Evolutionary conservation across 2,888 invertebrate genomes (phyloP), one percentile per base, ranked within the genome.

Genomic region (Callyntrura guangdongensis): DNA sequence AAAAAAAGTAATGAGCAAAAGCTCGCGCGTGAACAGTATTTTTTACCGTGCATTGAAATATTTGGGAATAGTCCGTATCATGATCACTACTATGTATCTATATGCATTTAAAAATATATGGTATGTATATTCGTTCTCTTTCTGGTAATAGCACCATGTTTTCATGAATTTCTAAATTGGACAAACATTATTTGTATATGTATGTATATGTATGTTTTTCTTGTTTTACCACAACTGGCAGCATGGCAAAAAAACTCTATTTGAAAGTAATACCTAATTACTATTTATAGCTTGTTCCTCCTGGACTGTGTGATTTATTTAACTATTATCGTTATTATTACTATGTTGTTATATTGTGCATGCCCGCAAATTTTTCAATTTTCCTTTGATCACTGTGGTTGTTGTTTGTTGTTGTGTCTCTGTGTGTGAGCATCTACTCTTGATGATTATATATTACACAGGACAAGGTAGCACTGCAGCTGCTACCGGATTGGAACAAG

Each of bases 351-450:
- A 4, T 74, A 36, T 53, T 72, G 36, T 36, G 81, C 81, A 81
- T 81, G 81, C 61, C 17, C 20, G 81, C 81, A 81, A 61, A 17
- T 6, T 27, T 81, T 59, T 79, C 61, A 11, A 53, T 81, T 82
- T 82, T 84, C 56, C 27, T 67, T 90, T 90, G 85, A 90, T 90
- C 90, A 86, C 90, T 90, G 89, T 89, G 17, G 69, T 72, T 49
- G 67, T 69, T 67, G 53, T 61, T 36, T 36, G 36, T 36, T 36
- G 36, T 36, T 83, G 64, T 83, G 47, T 64, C n/a, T 86, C 82
- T 84, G 84, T 82, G 77, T 83, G 83, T 90, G 85, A 81, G 90
- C 90, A 86, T 89, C 89, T 84, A 67, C 79, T 84, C 84, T 89
- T 84, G 64, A 84, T 84, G 67, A 77, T 84, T 89, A 77, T 90